Evolutionary conservation across 2,113 vertebrate species (phyloP).

Genomic region (Microcebus murinus): DNA sequence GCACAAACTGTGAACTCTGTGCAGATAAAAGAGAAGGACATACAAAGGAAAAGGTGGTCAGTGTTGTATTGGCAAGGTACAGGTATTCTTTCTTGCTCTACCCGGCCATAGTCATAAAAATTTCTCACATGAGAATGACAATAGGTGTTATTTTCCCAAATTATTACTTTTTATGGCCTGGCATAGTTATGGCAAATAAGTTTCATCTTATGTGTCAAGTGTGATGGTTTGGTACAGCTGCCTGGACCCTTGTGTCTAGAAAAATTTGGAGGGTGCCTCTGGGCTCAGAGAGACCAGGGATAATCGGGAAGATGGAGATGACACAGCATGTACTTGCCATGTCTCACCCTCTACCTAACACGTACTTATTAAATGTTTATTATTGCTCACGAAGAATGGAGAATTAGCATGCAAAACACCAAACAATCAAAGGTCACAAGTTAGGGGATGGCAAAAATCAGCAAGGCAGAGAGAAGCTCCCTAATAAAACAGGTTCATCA

Average conservation of each 20-base stretch:
- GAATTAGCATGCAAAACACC: neutral
- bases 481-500: neutral
- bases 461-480: neutral
- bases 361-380: neutral
- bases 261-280: neutral
- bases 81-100: neutral
- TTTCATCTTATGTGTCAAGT: neutral
- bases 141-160: neutral
- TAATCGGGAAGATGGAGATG: neutral
- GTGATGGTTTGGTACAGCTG: neutral
- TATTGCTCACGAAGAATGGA: neutral
- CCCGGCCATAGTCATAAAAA: neutral
- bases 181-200: neutral
- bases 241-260: too few species aligned
- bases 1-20: neutral
- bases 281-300: neutral
- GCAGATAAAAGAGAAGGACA: neutral
- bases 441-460: neutral
- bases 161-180: neutral
- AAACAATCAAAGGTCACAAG: neutral
- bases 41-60: neutral
- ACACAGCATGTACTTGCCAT: neutral
- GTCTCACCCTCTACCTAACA: neutral
- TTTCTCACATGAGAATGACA: neutral
- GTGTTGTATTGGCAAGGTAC: neutral